phyloP scores from a whole-genome alignment of 2,888 invertebrate species.

The Lochmaea capreae region DNA sequence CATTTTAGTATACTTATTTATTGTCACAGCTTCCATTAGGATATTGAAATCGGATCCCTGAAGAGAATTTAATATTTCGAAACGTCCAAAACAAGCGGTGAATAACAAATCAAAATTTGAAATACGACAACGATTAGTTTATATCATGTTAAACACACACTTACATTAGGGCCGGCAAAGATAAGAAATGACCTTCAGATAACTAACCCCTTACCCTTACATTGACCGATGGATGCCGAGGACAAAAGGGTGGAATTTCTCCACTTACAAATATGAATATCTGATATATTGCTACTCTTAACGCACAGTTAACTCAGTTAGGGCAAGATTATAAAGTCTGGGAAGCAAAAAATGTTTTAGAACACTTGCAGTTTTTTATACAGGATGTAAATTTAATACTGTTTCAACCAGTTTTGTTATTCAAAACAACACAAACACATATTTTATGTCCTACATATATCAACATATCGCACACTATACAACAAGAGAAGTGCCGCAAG shows the following conservation, averaged over 20 bases:
- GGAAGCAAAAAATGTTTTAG: not conserved
- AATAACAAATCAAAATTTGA: constrained; percentile 53
- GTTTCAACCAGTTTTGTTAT: too few relatives aligned
- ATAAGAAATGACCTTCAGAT: constrained; percentile 55
- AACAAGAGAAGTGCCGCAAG: constrained; percentile 44
- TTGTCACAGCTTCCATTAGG: constrained; percentile 18
- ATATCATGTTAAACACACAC: constrained; percentile 56
- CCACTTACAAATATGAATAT: constrained; percentile 61
- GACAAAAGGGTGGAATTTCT: constrained; percentile 52
- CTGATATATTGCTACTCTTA: constrained; percentile 58
- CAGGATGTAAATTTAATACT: not conserved
- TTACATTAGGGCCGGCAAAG: constrained; percentile 52
- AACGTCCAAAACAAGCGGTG: constrained; percentile 50
- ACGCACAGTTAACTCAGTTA: constrained; percentile 57
- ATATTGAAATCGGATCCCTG: constrained; percentile 13
- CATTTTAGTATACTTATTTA: too few relatives aligned
- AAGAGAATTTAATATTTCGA: constrained; percentile 31
- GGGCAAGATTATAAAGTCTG: constrained; percentile 37
- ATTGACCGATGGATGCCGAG: constrained; percentile 22
- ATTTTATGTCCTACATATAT: constrained; percentile 51
- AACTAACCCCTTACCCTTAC: constrained; percentile 45
- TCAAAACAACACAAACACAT: constrained; percentile 31
- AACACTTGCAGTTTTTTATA: not conserved
- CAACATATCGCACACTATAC: constrained; percentile 52
- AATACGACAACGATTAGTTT: constrained; percentile 54